Percentiles rank a stretch among this genome's conserved stretches.
phyloP scores from a whole-genome alignment of 53 echinoderm and acorn worm genomes.

The Glandiceps talaboti region DNA sequence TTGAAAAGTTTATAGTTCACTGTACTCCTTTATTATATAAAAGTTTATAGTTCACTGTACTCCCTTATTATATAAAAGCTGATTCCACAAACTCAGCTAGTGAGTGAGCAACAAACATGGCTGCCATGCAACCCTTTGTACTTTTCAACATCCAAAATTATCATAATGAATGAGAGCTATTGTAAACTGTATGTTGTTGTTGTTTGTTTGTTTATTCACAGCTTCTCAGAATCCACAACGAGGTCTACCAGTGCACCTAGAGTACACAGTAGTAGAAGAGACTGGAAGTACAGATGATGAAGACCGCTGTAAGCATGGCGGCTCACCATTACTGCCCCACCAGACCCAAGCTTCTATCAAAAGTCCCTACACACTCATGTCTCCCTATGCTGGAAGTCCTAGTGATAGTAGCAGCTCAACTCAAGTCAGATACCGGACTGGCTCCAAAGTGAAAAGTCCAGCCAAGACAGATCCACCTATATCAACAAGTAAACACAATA shows the following conservation, averaged over 20 bases:
- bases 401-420: neutral
- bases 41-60: no score
- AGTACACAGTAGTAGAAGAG: neutral
- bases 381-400: neutral
- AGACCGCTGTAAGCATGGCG: neutral
- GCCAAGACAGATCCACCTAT: neutral
- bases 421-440: slow-evolving; percentile 1
- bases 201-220: no score
- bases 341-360: neutral
- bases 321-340: neutral
- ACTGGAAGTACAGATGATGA: neutral
- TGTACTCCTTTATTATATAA: no score
- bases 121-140: no score
- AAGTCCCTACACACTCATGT: neutral
- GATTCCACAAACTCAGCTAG: no score
- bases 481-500: neutral
- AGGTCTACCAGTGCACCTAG: neutral
- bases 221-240: neutral
- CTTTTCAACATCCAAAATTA: no score
- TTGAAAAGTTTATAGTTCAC: no score
- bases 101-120: no score
- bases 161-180: no score
- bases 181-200: no score
- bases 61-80: no score
- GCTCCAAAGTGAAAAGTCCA: neutral